Base-by-base conservation (phyloP, 2,888 invertebrate genomes). In the Andrena trimmerana region DNA sequence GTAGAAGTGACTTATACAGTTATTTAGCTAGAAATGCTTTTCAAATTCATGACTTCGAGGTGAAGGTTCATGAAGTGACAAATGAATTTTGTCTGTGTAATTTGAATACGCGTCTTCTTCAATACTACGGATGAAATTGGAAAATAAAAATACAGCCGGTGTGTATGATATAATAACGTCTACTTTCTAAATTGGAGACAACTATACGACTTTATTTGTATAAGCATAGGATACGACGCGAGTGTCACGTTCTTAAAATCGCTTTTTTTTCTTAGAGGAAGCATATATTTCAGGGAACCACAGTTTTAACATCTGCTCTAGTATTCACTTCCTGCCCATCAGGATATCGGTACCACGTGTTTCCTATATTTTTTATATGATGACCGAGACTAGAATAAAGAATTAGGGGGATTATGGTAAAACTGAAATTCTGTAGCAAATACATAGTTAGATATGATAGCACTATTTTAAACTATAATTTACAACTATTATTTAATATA, bases 251-350 rank as follows among this genome's bases (percentile, higher is more conserved):
- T 63, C 36, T 36, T 24, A 31, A 66, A 81, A 71, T 75, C 42
- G 52, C 62, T 81, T 52, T 48, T 57, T 36, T 33, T 29, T 31
- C 52, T 65, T 59, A 27, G 27, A 66, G 66, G 81, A 81, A 67
- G 54, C 10, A n/a, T 60, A 54, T 33, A 50, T 29, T 75, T 59
- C 8, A 54, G 50, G 59, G 36, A 57, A 65, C 24, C 70, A 65
- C 66, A 33, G n/a, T 59, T 78, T 33, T 20, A 68, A 77, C 88
- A 86, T 86, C 84, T 87, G 88, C 67, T 77, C 63, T 33, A n/a
- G 50, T 66, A 84, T 71, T 86, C 80, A 68, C 59, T 82, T 88
- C 84, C 86, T 79, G 83, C 24, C 67, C 48, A 42, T 78, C 54
- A 16, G 67, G 36, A 67, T 74, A 78, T 84, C 71, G 62, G 68